Evolutionary conservation across 92 coral and sea anemone species (phyloP), one percentile per base, ranked within the genome.

Genomic region (Parazoanthus atlanticus): DNA sequence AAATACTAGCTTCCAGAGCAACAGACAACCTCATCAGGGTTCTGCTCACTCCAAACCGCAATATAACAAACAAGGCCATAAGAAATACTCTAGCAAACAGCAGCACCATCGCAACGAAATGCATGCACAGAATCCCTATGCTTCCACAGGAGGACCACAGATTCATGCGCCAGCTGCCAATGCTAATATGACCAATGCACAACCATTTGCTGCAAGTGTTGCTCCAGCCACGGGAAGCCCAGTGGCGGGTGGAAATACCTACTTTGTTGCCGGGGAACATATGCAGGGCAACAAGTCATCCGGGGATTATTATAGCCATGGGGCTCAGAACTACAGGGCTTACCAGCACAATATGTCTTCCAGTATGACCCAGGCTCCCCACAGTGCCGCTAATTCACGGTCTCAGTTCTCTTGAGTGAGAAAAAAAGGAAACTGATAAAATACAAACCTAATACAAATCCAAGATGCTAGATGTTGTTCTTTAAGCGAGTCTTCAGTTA

Each of bases 291-390:
- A 25, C 87, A 84, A 84, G 78, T 15, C 87, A 3, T 43, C 87
- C 30, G 79, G 87, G 25, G 87, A 84, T 41, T 84, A 84, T 71
- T 84, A 84, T 49, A 29, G 87, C 40, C 87, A 69, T 26, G 67
- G 87, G 19, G 67, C 19, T 70, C 87, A 84, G 29, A 21, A n/a
- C 5, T 84, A 43, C 43, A 84, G 87, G 87, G 65, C 25, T 4
- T 84, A 69, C 73, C 86, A 67, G 8, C 86, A 82, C 17, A 26
- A 46, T 33, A 64, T 81, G 85, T 34, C 74, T 28, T 82, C 86
- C 79, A 56, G 79, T 84, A 84, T 70, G 87, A 13, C 78, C 36
- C 87, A 84, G 87, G 79, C 78, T 19, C 87, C 87, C 43, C 87
- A 84, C 54, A 71, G 16, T 70, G 61, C 78, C 11, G 78, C 87